Evolutionary conservation across 2,113 vertebrate species (phyloP), one percentile per base, ranked within the genome.

Genomic region (Lota lota): DNA sequence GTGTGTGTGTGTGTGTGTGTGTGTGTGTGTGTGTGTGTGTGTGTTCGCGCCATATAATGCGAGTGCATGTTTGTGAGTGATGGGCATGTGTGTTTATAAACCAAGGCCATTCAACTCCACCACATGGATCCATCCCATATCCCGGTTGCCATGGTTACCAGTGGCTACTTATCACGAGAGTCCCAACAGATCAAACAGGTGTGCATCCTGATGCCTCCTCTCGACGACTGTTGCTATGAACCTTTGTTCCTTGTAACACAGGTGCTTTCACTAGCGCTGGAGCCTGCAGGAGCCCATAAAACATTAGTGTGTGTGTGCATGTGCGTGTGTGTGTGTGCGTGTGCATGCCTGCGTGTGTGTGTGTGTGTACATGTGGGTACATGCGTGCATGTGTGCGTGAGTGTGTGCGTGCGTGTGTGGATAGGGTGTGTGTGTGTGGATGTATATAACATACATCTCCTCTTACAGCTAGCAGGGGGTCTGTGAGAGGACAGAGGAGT

Each of bases 121-220:
- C 64, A 40, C 77, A 81, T 83, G 81, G 70, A 85, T 83, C 84
- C 76, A 82, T 89, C 86, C 83, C 80, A 83, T 87, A 85, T 79
- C 78, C 82, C 18, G 53, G 77, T 87, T 12, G 40, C 69, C 78
- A 81, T 89, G 85, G 83, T 81, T 79, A 88, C 88, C 2, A 22
- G 65, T 10, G 76, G 75, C 83, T 85, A 88, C 83, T 90, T 90
- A 90, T 88, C 84, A 87, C 83, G 78, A 88, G 85, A 84, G 87
- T 87, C 85, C 78, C 64, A 18, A 72, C 83, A 83, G 86, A 90
- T 90, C 87, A 90, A 88, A 90, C 88, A 88, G 88, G 88, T 90
- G 88, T 86, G 82, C 82, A 83, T 90, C 87, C 83, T 75, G 81
- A 79, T 83, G 77, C 81, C 75, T 78, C 80, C 81, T 78, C 80